Evolutionary conservation across 30 jellyfish, hydroid and myxozoan species (phyloP), one percentile per base, ranked within the genome.

Genomic region (Aurelia aurita): DNA sequence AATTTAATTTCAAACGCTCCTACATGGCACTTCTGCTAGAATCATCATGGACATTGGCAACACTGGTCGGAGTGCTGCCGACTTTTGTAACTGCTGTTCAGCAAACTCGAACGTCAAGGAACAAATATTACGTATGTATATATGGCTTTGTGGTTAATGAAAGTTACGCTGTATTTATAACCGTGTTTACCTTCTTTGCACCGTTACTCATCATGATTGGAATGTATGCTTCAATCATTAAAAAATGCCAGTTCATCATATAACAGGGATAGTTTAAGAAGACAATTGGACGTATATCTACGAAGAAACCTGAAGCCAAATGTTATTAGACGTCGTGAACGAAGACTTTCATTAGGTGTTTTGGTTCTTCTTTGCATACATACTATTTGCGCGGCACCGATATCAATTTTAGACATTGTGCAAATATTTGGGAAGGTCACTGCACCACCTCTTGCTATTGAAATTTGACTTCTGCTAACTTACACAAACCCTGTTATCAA

Each of bases 401-500:
- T 84, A 5, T 58, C 77, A 20, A 46, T 84, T 12, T 34, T 84
- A 32, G 93, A 84, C 47, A 20, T 84, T 1, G 76, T 72, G 15
- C 87, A 73, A 22, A 55, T 84, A 8, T 63, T 84, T 55, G 82
- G 82, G 10, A 54, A 61, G 64, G 25, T 73, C 35, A 84, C 28
- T 19, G 69, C 72, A 2, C 93, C 93, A 12, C 32, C 74, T 28
- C 58, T 69, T 58, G 93, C 79, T 16, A 45, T 84, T 15, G 87
- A 84, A 58, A 59, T 84, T 54, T 72, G 80, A 32, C 74, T 84
- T 3, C 65, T 73, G 11, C 82, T 84, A 19, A 61, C 87, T 0
- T 84, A 84, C 58, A 66, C 87, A 55, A 84, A 84, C 45, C 87
- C 80, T 19, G 93, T 73, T 10, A 87, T 72, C 5, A 84, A 84